Evolutionary conservation across 2,113 vertebrate genomes (phyloP).

Genomic region (Pelodiscus sinensis): DNA sequence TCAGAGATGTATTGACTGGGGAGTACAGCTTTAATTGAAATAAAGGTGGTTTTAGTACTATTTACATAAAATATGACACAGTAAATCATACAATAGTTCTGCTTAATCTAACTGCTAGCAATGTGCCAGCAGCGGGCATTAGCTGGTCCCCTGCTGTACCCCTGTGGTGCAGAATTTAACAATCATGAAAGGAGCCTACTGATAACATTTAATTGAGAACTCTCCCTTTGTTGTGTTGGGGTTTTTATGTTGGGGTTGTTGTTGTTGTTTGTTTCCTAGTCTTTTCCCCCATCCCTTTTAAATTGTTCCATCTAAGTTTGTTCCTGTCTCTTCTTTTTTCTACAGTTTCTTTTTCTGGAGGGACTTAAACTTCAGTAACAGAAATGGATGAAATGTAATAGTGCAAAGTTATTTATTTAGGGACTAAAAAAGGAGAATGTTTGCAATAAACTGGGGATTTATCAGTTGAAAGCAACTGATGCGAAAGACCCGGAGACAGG

Average conservation of each 20-base stretch:
- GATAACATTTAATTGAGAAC: neutral
- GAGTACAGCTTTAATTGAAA: neutral
- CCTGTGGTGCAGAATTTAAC: neutral
- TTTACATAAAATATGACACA: neutral
- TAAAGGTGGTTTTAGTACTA: neutral
- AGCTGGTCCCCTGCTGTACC: neutral
- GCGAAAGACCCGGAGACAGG: too few species aligned
- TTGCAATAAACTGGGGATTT: too few species aligned
- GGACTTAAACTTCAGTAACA: too few species aligned
- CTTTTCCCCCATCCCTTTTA: neutral
- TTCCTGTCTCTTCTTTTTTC: neutral
- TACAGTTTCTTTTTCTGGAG: neutral
- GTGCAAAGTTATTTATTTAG: too few species aligned
- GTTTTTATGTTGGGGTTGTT: neutral
- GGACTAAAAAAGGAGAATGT: too few species aligned
- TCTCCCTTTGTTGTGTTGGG: neutral
- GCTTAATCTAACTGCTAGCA: neutral
- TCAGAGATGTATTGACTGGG: neutral
- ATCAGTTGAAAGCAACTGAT: too few species aligned
- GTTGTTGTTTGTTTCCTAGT: neutral
- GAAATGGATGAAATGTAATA: too few species aligned
- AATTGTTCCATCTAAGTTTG: neutral
- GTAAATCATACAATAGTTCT: neutral
- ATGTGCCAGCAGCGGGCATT: neutral
- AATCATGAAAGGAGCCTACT: neutral